Evolutionary conservation across 2,113 vertebrate species (phyloP).

Genomic region (Oreochromis tanganicae): DNA sequence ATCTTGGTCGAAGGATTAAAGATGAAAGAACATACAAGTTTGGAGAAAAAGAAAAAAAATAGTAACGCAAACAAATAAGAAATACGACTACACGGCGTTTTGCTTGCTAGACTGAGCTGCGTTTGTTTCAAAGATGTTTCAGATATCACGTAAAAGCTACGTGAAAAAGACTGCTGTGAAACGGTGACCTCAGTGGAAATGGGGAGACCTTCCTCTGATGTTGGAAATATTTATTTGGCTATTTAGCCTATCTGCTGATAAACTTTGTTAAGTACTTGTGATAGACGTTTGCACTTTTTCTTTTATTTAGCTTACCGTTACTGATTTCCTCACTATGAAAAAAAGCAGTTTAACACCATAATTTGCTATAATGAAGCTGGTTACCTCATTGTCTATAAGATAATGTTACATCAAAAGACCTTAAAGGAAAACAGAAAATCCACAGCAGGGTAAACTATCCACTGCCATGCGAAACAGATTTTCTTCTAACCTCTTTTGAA

Average conservation of each 20-base stretch:
- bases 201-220: background rate
- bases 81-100: background rate
- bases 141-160: background rate
- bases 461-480: constrained; percentile 15
- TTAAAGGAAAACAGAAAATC: background rate
- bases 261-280: background rate
- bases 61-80: background rate
- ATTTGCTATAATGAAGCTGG: background rate
- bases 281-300: background rate
- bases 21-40: constrained; percentile 8
- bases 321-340: background rate
- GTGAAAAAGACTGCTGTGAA: background rate
- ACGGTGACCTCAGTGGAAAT: background rate
- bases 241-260: background rate
- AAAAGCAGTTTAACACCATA: background rate
- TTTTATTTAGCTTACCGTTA: background rate
- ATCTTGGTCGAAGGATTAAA: background rate
- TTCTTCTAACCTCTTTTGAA: background rate
- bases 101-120: background rate
- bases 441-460: background rate
- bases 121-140: background rate
- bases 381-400: background rate
- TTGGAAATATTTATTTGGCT: background rate
- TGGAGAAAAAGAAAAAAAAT: background rate
- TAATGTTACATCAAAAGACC: background rate